Evolutionary conservation across 2,888 invertebrate genomes (phyloP).

Genomic region (Dorcus parallelipipedus): DNA sequence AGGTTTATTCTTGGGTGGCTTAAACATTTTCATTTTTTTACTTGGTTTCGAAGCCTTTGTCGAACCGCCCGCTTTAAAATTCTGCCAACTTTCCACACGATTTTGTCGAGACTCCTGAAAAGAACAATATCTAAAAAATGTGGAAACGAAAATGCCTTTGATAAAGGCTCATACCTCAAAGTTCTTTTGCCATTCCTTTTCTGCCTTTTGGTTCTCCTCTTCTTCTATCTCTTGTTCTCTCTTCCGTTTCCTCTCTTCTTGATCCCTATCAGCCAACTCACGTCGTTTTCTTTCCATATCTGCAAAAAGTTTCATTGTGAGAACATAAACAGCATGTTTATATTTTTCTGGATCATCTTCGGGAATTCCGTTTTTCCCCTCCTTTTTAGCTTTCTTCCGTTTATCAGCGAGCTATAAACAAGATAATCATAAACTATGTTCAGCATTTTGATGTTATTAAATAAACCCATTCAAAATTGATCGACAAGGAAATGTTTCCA

Average conservation of each 20-base stretch:
- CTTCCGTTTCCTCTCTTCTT: constrained; percentile 91
- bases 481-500: too few species aligned
- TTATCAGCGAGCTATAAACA: constrained; percentile 80
- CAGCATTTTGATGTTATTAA: too few species aligned
- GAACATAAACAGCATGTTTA: constrained; percentile 94
- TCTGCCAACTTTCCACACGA: constrained; percentile 90
- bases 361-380: constrained; percentile 81
- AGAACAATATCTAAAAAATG: background rate
- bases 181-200: constrained; percentile 98
- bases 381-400: constrained; percentile 89
- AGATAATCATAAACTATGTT: constrained; percentile 14
- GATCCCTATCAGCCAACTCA: constrained; percentile 82
- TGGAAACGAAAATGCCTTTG: background rate
- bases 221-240: constrained; percentile 91
- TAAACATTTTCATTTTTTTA: constrained; percentile 79
- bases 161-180: constrained; percentile 69
- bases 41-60: constrained; percentile 60
- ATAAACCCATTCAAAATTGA: too few species aligned
- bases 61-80: constrained; percentile 69
- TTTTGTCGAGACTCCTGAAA: constrained; percentile 84
- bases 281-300: constrained; percentile 93
- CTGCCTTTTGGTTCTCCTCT: constrained; percentile 83
- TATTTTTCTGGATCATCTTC: constrained; percentile 82
- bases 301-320: constrained; percentile 95
- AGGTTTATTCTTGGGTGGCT: constrained; percentile 90